Base-by-base conservation (phyloP, 2,797 vertebrate genomes). In the Scolopax rusticola region DNA sequence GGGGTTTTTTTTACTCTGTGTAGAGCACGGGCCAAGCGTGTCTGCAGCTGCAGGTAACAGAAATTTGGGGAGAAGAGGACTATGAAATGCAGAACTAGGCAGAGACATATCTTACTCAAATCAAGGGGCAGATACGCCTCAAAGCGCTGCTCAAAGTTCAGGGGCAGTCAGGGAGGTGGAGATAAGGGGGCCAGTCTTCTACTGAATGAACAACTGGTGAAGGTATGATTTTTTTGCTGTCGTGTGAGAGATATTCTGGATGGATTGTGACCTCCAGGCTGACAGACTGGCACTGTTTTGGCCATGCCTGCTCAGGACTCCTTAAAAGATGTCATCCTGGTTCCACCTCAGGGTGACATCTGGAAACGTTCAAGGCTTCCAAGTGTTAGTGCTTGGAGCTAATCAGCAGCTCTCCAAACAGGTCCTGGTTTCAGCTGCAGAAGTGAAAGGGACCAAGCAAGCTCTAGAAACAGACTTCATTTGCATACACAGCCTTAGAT, bases 1-100 rank as follows among this genome's bases (percentile, higher is more conserved):
- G 11, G 11, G 6, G 43, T 9, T 43, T 18, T 43, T 24, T 48
- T 38, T 18, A 0, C 11, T 32, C 25, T 33, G 15, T 33, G 47
- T 51, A 41, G 16, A 79, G 24, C 47, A 54, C 0, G 19, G 57
- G 45, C 27, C 27, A 64, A 81, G n/a, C 2, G 2, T 12, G 27
- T 84, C 80, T 89, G 73, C 74, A 89, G 75, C 74, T 82, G 87
- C 61, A 79, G 67, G 50, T 64, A 85, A 87, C 51, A 54, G 79
- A 53, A 79, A 81, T 36, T 38, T 71, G 68, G 48, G 28, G 43
- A 69, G 77, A 56, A 67, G 77, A 76, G 63, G 50, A n/a, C 17
- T n/a, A 8, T 33, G 15, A 95, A 93, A 90, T 69, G 65, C 57
- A 78, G 85, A 93, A 86, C 11, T 19, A 65, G 69, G 50, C 64